A percentile compares a stretch with the other conserved stretches of the same genome.
These are phyloP conservation scores for Stomatorhinus walkeri DNA, from an alignment of 2,797 vertebrate genomes.

Conservation along the genomic window DNA sequence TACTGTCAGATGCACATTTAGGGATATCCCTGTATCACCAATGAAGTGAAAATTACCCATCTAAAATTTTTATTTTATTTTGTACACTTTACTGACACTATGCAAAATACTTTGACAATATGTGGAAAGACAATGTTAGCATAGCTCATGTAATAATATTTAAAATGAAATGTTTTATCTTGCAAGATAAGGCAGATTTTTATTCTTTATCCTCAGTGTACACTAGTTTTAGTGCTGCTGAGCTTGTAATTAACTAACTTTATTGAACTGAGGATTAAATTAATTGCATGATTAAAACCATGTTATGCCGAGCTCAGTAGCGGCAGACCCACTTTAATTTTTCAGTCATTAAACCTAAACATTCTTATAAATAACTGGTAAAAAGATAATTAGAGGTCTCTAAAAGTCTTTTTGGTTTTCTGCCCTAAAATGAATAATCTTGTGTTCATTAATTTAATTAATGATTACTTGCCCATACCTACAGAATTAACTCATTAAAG, in stretches of 20 bases:
- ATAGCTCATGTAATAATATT: background rate
- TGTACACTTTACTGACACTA: background rate
- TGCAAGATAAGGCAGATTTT: background rate
- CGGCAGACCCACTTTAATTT: background rate
- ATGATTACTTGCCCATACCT: background rate
- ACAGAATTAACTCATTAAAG: background rate
- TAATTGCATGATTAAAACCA: constrained; percentile 3
- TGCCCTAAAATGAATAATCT: background rate
- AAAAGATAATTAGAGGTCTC: background rate
- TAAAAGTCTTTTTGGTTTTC: background rate
- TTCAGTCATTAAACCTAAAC: background rate
- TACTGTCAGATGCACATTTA: background rate
- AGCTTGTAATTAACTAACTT: constrained; percentile 7
- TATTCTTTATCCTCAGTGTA: background rate
- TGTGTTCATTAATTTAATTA: background rate
- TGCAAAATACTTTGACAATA: background rate
- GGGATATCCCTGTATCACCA: background rate
- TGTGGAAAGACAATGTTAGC: background rate
- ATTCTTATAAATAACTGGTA: background rate
- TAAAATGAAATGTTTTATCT: background rate
- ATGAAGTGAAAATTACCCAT: background rate
- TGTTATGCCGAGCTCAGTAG: background rate
- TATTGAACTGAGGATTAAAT: background rate
- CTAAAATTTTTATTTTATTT: background rate
- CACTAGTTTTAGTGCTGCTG: background rate